phyloP scores from a whole-genome alignment of 2,113 vertebrate genomes.

The pig (Sus scrofa) region T2T-Sscrofa CM000819.6:23677001-23677500 shows the following conservation, averaged over 20 bases:
- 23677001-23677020: too few species aligned
- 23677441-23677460: not conserved
- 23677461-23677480: not conserved
- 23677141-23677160: not conserved
- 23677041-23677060: too few species aligned
- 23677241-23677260: not conserved
- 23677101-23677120: not conserved
- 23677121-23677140: not conserved
- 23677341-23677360: not conserved
- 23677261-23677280: not conserved
- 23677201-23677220: not conserved
- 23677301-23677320: not conserved
- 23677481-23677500: not conserved
- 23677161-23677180: not conserved
- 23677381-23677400: not conserved
- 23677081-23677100: not conserved
- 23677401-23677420: constrained; percentile 33
- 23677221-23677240: constrained; percentile 8
- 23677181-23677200: too few species aligned
- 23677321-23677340: not conserved
- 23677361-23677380: not conserved
- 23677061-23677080: too few species aligned
- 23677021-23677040: too few species aligned
- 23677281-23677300: not conserved
- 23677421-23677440: not conserved